These are phyloP conservation scores for Spinus pinus DNA, from an alignment of 2,797 vertebrate genomes.

Conservation along the genomic window DNA sequence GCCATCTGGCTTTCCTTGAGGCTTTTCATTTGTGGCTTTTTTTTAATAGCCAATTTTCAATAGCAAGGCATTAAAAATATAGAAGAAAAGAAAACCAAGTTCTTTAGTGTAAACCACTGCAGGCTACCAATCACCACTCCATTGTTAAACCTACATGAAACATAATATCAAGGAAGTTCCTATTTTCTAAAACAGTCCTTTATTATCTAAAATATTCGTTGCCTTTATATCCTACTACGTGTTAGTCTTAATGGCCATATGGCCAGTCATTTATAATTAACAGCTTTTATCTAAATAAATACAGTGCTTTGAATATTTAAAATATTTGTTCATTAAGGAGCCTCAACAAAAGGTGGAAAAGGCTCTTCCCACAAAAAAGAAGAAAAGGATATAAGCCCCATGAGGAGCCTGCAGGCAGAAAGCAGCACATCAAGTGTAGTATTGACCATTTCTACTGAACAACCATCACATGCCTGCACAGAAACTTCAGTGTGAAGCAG, in stretches of 20 bases:
- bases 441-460: not conserved
- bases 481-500: not conserved
- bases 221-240: not conserved
- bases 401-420: not conserved
- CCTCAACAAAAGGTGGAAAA: not conserved
- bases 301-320: slow-evolving; percentile 51
- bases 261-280: slow-evolving; percentile 75
- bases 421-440: not conserved
- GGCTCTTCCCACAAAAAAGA: not conserved
- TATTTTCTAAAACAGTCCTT: slow-evolving; percentile 71
- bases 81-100: slow-evolving; percentile 24
- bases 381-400: not conserved
- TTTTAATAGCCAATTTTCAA: slow-evolving; percentile 24
- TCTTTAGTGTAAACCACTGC: slow-evolving; percentile 6
- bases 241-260: slow-evolving; percentile 55
- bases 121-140: slow-evolving; percentile 6
- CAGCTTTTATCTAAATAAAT: slow-evolving; percentile 60
- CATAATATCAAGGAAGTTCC: not conserved
- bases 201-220: slow-evolving; percentile 61
- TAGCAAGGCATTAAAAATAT: slow-evolving; percentile 29
- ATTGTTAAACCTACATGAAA: slow-evolving; percentile 40
- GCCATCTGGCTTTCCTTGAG: slow-evolving; percentile 68
- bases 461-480: not conserved
- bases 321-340: not conserved
- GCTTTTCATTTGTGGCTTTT: slow-evolving; percentile 1